Evolutionary conservation across 2,113 vertebrate species (phyloP).

Genomic region (Pyxicephalus adspersus): DNA sequence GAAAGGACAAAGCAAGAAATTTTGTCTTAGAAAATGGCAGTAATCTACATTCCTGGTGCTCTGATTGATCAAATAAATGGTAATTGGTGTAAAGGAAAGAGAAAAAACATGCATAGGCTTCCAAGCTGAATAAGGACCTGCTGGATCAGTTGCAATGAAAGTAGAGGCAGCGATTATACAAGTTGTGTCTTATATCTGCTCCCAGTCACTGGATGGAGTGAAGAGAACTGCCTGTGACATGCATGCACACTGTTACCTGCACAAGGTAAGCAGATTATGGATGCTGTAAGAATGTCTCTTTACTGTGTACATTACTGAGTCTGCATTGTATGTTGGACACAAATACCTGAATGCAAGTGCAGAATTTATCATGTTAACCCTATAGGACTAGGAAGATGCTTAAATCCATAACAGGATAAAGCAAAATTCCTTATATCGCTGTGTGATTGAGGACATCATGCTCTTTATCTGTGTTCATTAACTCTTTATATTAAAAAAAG

Average conservation of each 20-base stretch:
- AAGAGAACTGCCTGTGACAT: conserved; percentile 11
- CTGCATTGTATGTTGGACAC: background rate
- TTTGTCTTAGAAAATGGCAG: conserved; percentile 45
- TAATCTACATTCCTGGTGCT: conserved; percentile 15
- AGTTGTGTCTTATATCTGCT: conserved; percentile 9
- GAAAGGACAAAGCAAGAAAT: conserved; percentile 25
- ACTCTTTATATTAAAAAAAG: no score
- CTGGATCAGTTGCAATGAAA: conserved; percentile 35
- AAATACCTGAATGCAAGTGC: background rate
- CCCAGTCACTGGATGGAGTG: conserved; percentile 26
- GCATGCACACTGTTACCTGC: conserved; percentile 16
- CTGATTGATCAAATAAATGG: conserved; percentile 20
- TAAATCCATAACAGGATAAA: no score
- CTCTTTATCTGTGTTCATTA: no score
- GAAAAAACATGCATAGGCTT: background rate
- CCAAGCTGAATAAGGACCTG: conserved; percentile 31
- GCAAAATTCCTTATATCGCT: no score
- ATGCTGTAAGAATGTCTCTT: background rate
- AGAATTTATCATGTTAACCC: no score
- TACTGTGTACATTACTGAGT: background rate
- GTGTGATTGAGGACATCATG: no score
- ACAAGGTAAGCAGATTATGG: conserved; percentile 36
- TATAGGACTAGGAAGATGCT: no score
- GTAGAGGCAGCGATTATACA: conserved; percentile 28
- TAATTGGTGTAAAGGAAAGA: background rate